Base-by-base conservation (phyloP, 2,888 invertebrate genomes). In the Pristionchus entomophagus region DNA sequence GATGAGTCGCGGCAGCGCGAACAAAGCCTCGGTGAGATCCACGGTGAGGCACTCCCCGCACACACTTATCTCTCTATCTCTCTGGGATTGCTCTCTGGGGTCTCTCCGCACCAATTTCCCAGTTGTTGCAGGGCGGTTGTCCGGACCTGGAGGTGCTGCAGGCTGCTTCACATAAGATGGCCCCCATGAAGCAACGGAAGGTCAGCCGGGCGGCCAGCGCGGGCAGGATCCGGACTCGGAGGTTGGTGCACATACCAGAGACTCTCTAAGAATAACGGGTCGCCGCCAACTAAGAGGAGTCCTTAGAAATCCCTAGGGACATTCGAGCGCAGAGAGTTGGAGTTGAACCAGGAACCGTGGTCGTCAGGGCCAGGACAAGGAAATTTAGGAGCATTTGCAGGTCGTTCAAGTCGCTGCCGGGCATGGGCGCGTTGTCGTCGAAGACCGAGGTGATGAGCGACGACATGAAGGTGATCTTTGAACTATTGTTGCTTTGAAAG, bases 111-210 rank as follows among this genome's bases (percentile, higher is more conserved):
- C 45, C 45, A 45, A 49, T 8, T 49, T 49, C 10, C 49, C 17
- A 49, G n/a, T n/a, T 22, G 51, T 59, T 59, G 19, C 73, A 41
- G 41, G 73, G 35, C n/a, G 80, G 80, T 19, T 82, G 82, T 59
- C 82, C 82, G 38, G 82, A 82, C 35, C 26, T 59, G 1, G 84
- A 84, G 22, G 84, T 84, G 14, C 84, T 84, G 29, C 62, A 62
- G 8, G 49, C 65, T 22, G 84, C 84, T 26, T 56, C 84, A 0
- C 62, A 65, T n/a, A 84, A 84, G 41, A 65, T 49, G 69, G 84
- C 51, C 12, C 84, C 84, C 26, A 62, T 84, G 84, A 84, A 84
- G 69, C 84, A 84, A 38, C 6, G 84, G 45, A 84, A 84, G 22
- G 65, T 84, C n/a, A 84, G 84, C 35, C 14, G 84, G 32, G 84